Base-by-base conservation (phyloP, 2,797 vertebrate genomes). In the Tenualosa thibaudeaui region DNA sequence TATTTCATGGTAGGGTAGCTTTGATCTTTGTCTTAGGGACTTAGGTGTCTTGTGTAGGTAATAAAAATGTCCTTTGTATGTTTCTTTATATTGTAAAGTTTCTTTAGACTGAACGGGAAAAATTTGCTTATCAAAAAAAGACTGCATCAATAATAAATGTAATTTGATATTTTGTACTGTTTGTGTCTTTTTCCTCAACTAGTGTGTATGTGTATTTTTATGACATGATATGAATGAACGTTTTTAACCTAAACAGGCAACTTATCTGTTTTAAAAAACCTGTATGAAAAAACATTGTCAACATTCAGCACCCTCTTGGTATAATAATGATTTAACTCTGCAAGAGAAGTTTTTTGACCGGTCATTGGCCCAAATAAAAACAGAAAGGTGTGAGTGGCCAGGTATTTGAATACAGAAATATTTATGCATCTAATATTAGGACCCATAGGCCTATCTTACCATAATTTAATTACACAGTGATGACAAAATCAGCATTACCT, bases 111-210 rank as follows among this genome's bases (percentile, higher is more conserved):
- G 92, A 95, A 94, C 94, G 92, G 93, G 94, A 87, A 85, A 95
- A 91, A 95, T 95, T 96, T 95, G 94, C 94, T 94, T 94, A 96
- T 95, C 93, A 92, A 94, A 94, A 94, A 95, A 90, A 95, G 91
- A 94, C 89, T 94, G 93, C 94, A 95, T 95, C 95, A 97, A 96
- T 97, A 98, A 98, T 98, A 98, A 98, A 97, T 95, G 94, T 95
- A 94, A 95, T 94, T 96, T 95, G 94, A 95, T 97, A 96, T 95
- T 95, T 96, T 91, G 88, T 89, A 85, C 86, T 91, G 90, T 93
- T 92, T 91, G 88, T 83, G 88, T 93, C 86, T 92, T 88, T 93
- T 93, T 88, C 81, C 91, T 84, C 37, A 19, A 22, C 31, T 40
- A 2, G 31, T 43, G 68, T 75, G 13, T 75, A 22, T 22, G 22